Conservation (phyloP, 2,113 vertebrate species). For the Chauna torquata region DNA sequence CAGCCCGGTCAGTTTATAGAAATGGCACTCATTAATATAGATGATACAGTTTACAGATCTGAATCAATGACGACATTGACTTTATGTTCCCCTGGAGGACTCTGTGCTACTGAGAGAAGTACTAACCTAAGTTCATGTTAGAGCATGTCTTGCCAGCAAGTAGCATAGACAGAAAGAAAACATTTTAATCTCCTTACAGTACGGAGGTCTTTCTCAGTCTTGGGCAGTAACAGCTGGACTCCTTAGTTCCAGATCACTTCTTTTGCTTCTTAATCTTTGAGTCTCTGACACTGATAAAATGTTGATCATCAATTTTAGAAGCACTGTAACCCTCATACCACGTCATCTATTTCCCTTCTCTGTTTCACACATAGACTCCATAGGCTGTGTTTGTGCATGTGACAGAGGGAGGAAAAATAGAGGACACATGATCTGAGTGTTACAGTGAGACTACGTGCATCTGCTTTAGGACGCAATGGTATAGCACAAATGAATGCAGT, state of each 20-base stretch:
- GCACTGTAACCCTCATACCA: not conserved
- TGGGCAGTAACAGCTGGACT: not conserved
- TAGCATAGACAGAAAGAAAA: not conserved
- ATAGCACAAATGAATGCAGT: not conserved
- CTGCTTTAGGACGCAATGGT: not conserved
- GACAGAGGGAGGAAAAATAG: slow-evolving; percentile 29
- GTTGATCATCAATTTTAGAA: not conserved
- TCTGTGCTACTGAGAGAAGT: not conserved
- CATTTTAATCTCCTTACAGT: not conserved
- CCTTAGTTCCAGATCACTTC: not conserved
- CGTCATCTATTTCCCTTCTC: not conserved
- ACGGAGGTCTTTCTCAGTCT: not conserved
- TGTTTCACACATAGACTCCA: not conserved
- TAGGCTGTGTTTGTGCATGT: slow-evolving; percentile 5
- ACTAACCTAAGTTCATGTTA: not conserved
- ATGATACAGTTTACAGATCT: not conserved
- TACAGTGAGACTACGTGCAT: not conserved
- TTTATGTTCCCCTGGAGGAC: not conserved
- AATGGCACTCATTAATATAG: not conserved
- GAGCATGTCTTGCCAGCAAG: not conserved
- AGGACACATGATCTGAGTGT: not conserved
- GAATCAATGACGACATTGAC: not conserved
- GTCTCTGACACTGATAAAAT: not conserved
- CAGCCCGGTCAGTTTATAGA: not conserved
- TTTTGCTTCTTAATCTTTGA: not conserved